Evolutionary conservation across 2,888 invertebrate genomes (phyloP), one percentile per base, ranked within the genome.

Genomic region (Griposia aprilina): DNA sequence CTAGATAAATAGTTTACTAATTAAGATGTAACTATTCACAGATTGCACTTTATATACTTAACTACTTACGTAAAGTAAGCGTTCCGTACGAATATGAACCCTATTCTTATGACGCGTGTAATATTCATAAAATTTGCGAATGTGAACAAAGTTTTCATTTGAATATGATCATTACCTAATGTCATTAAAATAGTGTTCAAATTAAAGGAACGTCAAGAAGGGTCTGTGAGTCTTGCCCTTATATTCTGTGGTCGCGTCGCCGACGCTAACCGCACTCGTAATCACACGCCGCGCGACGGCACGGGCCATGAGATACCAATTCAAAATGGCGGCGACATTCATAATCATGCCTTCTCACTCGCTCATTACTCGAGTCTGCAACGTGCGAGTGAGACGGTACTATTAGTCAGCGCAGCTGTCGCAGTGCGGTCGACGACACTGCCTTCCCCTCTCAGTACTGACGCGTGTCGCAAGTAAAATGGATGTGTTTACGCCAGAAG

Each of bases 391-490:
- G 76, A 65, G 76, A 76, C 63, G 26, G 17, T 23, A 76, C 5
- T 41, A 75, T 23, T 20, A 57, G 36, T 23, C 36, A 41, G 23
- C 62, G 45, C 63, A 36, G 63, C 76, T 76, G 76, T 11, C 76
- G 76, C 76, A 76, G 48, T 76, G 76, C 76, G 76, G 75, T 74
- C 75, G 75, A 74, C 75, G 75, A 75, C 75, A 75, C 75, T 74
- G 59, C 0, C 26, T 26, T 26, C 26, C 50, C 5, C 3, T 20
- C 48, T 48, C 48, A 76, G 76, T 76, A 50, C 36, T 75, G 76
- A 65, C 76, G 76, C 63, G 76, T 65, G 76, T 23, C 65, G 76
- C 76, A 57, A 76, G 13, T 15, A 57, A 65, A 20, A 76, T 76
- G 76, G 76, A 75, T 0, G 76, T 26, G 36, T 75, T 76, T 26